These are phyloP conservation scores for Lingula anatina DNA, from an alignment of 2,888 invertebrate species.

Conservation along the genomic window DNA sequence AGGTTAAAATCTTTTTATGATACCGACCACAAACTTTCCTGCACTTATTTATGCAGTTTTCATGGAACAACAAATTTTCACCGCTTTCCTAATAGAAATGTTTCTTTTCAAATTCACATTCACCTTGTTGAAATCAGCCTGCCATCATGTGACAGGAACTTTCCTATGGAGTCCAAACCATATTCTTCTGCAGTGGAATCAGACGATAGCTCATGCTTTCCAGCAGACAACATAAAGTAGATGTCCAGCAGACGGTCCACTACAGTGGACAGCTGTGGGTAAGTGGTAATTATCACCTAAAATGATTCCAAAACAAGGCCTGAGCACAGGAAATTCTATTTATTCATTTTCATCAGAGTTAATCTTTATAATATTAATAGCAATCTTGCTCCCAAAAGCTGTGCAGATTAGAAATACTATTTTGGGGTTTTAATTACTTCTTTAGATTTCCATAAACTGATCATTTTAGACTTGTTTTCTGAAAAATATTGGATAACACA, in stretches of 20 bases:
- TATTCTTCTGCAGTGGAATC: slow-evolving; percentile 14
- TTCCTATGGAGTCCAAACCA: slow-evolving; percentile 20
- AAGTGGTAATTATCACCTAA: slow-evolving; percentile 55
- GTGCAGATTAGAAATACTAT: no score
- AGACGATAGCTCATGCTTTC: slow-evolving; percentile 56
- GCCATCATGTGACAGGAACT: slow-evolving; percentile 36
- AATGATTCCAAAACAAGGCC: slow-evolving; percentile 11
- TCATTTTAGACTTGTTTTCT: no score
- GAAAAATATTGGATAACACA: no score
- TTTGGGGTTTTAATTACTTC: no score
- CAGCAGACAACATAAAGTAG: slow-evolving; percentile 73
- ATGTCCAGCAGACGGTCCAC: slow-evolving; percentile 75
- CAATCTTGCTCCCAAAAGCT: no score
- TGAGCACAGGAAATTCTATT: background rate
- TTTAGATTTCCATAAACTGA: no score
- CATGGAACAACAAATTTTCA: no score
- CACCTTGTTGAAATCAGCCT: slow-evolving; percentile 50
- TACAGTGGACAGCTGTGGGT: slow-evolving; percentile 68
- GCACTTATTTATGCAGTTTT: no score
- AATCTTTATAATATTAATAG: background rate
- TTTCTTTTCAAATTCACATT: background rate
- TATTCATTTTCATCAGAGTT: background rate
- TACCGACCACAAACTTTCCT: no score
- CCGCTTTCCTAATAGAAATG: background rate
- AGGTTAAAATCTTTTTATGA: no score